Conservation (phyloP, 2,888 invertebrate species). For the Chaetogeoica ovagalla region DNA sequence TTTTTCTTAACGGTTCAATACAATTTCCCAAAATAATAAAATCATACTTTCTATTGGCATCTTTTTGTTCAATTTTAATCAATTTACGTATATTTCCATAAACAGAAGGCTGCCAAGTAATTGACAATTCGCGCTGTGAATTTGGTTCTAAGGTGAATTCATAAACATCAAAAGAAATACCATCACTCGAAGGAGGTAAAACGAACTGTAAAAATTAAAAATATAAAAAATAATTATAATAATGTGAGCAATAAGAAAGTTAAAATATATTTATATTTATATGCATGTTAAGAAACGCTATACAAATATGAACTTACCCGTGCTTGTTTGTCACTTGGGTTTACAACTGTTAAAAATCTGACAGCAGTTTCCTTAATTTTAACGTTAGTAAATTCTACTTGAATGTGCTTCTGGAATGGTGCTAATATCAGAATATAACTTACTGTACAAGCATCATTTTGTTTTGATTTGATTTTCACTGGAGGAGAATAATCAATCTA, state of each 20-base stretch:
- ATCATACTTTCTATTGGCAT: conserved; percentile 41
- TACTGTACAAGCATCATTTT: background rate
- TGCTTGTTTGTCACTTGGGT: conserved; percentile 43
- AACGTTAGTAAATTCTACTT: conserved; percentile 46
- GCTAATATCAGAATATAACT: conserved; percentile 34
- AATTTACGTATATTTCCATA: conserved; percentile 37
- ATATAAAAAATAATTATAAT: background rate
- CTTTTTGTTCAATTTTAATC: conserved; percentile 35
- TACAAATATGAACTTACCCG: conserved; percentile 15
- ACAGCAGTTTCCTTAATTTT: conserved; percentile 43
- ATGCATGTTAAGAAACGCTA: background rate
- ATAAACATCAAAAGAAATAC: conserved; percentile 39
- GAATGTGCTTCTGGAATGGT: conserved; percentile 49
- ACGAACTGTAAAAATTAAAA: conserved; percentile 20
- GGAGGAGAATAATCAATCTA: conserved; percentile 48
- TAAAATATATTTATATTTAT: background rate
- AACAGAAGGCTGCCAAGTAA: conserved; percentile 40
- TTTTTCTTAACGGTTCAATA: conserved; percentile 11
- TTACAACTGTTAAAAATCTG: conserved; percentile 37
- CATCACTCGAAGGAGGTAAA: conserved; percentile 30
- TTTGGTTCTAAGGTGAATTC: conserved; percentile 36
- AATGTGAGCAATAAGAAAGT: background rate
- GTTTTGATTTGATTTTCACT: conserved; percentile 28
- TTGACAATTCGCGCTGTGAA: conserved; percentile 20
- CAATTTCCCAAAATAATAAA: conserved; percentile 44